Conservation (phyloP, 2,888 invertebrate species). For the Zaprionus lineosus region DNA sequence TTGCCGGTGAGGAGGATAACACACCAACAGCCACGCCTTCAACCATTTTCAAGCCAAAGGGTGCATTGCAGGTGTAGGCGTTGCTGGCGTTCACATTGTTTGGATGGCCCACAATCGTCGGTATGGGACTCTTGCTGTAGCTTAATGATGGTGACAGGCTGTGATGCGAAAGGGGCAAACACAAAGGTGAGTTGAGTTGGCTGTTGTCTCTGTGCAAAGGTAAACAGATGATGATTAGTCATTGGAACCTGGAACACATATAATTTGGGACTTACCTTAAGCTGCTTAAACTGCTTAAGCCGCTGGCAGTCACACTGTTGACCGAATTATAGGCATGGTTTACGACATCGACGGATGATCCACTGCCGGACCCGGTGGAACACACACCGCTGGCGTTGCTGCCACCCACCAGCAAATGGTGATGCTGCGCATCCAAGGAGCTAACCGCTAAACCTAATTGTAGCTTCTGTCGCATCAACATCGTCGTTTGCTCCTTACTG, state of each 20-base stretch:
- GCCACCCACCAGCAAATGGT: constrained; percentile 49
- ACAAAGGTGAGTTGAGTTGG: constrained; percentile 81
- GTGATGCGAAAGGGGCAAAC: constrained; percentile 81
- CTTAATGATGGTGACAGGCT: constrained; percentile 82
- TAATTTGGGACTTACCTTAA: constrained; percentile 38
- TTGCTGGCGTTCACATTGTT: constrained; percentile 64
- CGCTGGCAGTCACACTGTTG: constrained; percentile 67
- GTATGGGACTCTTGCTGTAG: constrained; percentile 81
- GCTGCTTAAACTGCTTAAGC: constrained; percentile 79
- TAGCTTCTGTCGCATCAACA: constrained; percentile 70
- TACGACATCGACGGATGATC: constrained; percentile 42
- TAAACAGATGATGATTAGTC: not conserved
- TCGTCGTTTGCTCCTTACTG: constrained; percentile 82
- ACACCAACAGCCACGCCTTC: constrained; percentile 58
- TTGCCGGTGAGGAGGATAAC: constrained; percentile 45
- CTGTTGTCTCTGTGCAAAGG: constrained; percentile 78
- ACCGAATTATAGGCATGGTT: constrained; percentile 78
- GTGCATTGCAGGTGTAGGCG: constrained; percentile 80
- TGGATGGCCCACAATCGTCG: constrained; percentile 68
- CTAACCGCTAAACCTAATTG: constrained; percentile 57
- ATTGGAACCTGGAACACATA: not conserved
- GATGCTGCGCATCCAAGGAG: constrained; percentile 79
- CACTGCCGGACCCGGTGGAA: constrained; percentile 20
- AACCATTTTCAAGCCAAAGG: constrained; percentile 81
- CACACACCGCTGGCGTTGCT: constrained; percentile 30